phyloP scores from a whole-genome alignment of 2,888 invertebrate genomes.

The Drosophila fulvimacula region DNA sequence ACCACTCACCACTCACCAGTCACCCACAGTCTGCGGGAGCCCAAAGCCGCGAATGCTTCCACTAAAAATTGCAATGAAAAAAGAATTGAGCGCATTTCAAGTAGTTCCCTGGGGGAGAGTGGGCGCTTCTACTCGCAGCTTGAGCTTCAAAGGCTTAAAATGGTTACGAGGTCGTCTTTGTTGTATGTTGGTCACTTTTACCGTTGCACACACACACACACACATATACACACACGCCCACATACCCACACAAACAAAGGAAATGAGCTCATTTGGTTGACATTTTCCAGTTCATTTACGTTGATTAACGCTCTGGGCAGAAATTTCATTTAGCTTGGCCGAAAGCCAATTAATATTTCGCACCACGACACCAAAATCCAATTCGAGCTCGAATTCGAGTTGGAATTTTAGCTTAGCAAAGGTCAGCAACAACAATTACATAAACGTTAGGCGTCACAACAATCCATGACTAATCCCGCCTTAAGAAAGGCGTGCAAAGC shows the following conservation, averaged over 20 bases:
- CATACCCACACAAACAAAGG: constrained; percentile 38
- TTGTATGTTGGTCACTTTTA: constrained; percentile 53
- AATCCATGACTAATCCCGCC: constrained; percentile 58
- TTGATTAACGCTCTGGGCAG: constrained; percentile 64
- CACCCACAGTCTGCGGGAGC: constrained; percentile 47
- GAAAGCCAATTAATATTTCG: constrained; percentile 72
- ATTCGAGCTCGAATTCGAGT: constrained; percentile 35
- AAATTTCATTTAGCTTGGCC: constrained; percentile 35
- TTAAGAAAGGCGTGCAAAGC: constrained; percentile 29
- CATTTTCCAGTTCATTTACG: constrained; percentile 78
- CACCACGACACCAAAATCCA: constrained; percentile 51
- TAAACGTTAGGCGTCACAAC: constrained; percentile 14
- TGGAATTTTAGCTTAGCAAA: constrained; percentile 43
- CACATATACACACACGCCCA: constrained; percentile 10
- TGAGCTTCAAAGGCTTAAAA: constrained; percentile 55
- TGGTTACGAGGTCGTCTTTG: constrained; percentile 69
- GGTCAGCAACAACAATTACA: constrained; percentile 50
- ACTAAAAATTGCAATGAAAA: constrained; percentile 63
- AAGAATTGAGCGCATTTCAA: constrained; percentile 69
- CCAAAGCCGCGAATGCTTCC: constrained; percentile 21
- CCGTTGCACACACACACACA: constrained; percentile 24
- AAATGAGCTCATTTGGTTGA: constrained; percentile 77
- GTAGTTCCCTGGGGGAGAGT: constrained; percentile 31
- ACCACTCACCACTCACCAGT: constrained; percentile 49
- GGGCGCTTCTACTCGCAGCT: constrained; percentile 11